phyloP scores from a whole-genome alignment of 2,113 vertebrate genomes.

The Pterophyllum scalare region DNA sequence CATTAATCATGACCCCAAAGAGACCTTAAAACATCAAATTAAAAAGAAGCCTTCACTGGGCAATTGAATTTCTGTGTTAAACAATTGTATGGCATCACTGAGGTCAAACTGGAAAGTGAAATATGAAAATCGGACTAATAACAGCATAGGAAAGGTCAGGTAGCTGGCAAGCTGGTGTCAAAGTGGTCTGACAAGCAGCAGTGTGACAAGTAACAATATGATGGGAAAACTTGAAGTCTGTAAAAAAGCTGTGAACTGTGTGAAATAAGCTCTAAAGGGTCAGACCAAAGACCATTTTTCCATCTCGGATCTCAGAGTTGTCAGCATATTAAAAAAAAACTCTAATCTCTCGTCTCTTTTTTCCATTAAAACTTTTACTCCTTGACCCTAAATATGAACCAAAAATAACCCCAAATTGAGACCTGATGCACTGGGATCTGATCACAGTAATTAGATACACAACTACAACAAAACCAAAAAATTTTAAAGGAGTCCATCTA shows the following conservation, averaged over 20 bases:
- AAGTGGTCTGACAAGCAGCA: no score
- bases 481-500: background rate
- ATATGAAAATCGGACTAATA: background rate
- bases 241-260: conserved; percentile 48
- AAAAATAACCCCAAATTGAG: background rate
- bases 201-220: background rate
- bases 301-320: no score
- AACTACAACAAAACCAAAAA: background rate
- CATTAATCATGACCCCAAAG: background rate
- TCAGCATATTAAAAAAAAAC: no score
- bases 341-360: no score
- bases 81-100: background rate
- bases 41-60: background rate
- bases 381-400: background rate
- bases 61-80: background rate
- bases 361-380: no score
- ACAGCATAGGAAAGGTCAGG: no score
- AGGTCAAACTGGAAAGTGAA: background rate
- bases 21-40: background rate
- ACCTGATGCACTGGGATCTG: background rate
- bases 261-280: conserved; percentile 19
- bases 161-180: no score
- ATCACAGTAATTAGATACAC: background rate
- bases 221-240: conserved; percentile 36
- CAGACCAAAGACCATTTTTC: background rate